A percentile compares a stretch with the other conserved stretches of the same genome.
phyloP scores from a whole-genome alignment of 2,113 vertebrate species.

The Passer montanus region DNA sequence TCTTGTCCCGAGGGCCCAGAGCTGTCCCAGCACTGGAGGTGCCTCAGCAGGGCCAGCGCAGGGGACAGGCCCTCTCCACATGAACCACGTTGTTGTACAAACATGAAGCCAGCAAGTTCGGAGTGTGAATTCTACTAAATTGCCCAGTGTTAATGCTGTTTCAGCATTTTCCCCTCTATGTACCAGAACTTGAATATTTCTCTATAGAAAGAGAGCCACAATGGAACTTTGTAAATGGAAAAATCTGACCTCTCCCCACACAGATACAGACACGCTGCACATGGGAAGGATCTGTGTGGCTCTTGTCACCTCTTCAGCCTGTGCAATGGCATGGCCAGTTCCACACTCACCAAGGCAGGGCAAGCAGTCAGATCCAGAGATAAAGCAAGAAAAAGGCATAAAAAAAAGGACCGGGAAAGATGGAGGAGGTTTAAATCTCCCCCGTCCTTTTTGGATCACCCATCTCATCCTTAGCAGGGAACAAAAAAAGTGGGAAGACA shows the following conservation, averaged over 20 bases:
- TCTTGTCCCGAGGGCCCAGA: background rate
- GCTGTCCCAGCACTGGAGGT: background rate
- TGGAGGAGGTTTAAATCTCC: background rate
- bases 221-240: background rate
- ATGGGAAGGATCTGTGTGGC: too few species aligned
- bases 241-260: background rate
- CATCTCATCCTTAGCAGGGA: background rate
- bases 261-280: background rate
- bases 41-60: background rate
- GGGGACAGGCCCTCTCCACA: background rate
- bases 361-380: background rate
- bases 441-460: background rate
- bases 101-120: background rate
- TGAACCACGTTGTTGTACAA: rapidly evolving
- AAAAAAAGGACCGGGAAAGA: background rate
- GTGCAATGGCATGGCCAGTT: too few species aligned
- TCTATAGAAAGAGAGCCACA: rapidly evolving
- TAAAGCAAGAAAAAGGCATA: background rate
- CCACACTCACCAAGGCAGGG: background rate
- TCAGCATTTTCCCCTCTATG: background rate
- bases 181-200: background rate
- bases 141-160: background rate
- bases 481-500: background rate
- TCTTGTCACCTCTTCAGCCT: background rate
- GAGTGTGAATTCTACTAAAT: background rate